Evolutionary conservation across 2,888 invertebrate species (phyloP), one percentile per base, ranked within the genome.

Genomic region (Toxonevra muliebris): DNA sequence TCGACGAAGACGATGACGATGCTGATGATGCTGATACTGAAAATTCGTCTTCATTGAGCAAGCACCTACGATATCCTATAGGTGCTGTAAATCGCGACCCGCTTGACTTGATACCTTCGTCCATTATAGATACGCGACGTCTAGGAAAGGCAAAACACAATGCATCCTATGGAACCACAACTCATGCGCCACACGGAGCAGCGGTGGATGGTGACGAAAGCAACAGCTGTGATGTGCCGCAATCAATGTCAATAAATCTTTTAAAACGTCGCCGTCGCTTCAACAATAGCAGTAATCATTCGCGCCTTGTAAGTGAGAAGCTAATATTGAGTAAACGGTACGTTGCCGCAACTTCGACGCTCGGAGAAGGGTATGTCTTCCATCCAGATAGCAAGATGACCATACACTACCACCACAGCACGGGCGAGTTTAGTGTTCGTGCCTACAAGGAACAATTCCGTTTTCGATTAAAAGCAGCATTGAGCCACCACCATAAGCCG

Each of bases 361-460:
- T 43, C 52, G 20, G 50, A 65, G 79, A 80, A 54, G 82, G 81
- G 53, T 83, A 82, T 65, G 76, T 79, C 69, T 83, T 83, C 74
- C 77, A 83, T 64, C 78, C 82, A 70, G 81, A 83, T 61, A 78
- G 69, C 65, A 79, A 83, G 67, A 79, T 80, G 67, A 83, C 81
- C 69, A 68, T 83, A 62, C 79, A 77, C 61, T 83, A 81, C 71
- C 84, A 83, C 73, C 80, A 81, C 74, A 81, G 80, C 74, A 78
- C 79, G 65, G 81, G 81, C 20, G 80, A 84, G 75, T 81, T 85
- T 69, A 84, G 80, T 76, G 79, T 79, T 74, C 82, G 82, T 54
- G 82, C 83, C 69, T 85, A 82, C 71, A 83, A 82, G 75, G 81
- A 82, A 73, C 84, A 83, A 75, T 83, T 85, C 71, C 83, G 85